Percentiles rank a stretch among this genome's conserved stretches.
phyloP scores from a whole-genome alignment of 2,797 vertebrate genomes.

The Squalus acanthias region DNA sequence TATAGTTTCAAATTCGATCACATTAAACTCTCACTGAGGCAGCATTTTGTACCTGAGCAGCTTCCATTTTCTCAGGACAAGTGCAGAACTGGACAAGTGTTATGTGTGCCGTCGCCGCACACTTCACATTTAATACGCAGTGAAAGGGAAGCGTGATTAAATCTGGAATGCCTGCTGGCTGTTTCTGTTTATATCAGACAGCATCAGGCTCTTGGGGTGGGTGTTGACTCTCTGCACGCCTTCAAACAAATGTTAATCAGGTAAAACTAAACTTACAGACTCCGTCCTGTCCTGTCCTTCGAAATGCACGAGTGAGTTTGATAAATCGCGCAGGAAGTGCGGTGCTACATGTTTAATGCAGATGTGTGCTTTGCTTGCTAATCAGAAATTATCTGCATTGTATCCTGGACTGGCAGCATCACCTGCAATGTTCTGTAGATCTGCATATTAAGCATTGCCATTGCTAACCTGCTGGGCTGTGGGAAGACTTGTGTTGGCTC shows the following conservation, averaged over 20 bases:
- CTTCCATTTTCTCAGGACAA: not conserved
- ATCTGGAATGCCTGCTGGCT: not conserved
- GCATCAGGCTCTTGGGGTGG: not conserved
- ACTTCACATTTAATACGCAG: not conserved
- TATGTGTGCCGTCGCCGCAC: not conserved
- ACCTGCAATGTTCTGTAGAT: not conserved
- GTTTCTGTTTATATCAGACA: not conserved
- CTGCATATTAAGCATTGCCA: not conserved
- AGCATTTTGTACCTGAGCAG: not conserved
- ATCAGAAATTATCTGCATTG: not conserved
- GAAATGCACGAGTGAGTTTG: not conserved
- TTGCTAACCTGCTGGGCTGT: not conserved
- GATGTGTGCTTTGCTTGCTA: not conserved
- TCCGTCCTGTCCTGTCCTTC: not conserved
- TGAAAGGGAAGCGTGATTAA: not conserved
- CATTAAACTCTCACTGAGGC: not conserved
- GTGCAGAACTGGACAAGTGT: not conserved
- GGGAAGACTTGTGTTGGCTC: not conserved
- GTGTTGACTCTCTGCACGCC: not conserved
- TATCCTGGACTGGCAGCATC: not conserved
- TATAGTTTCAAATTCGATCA: not conserved
- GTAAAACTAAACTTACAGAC: not conserved
- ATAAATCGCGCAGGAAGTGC: not conserved
- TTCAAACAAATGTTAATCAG: not conserved
- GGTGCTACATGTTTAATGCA: not conserved